phyloP scores from a whole-genome alignment of 2,888 invertebrate genomes.

The Orgyia antiqua region DNA sequence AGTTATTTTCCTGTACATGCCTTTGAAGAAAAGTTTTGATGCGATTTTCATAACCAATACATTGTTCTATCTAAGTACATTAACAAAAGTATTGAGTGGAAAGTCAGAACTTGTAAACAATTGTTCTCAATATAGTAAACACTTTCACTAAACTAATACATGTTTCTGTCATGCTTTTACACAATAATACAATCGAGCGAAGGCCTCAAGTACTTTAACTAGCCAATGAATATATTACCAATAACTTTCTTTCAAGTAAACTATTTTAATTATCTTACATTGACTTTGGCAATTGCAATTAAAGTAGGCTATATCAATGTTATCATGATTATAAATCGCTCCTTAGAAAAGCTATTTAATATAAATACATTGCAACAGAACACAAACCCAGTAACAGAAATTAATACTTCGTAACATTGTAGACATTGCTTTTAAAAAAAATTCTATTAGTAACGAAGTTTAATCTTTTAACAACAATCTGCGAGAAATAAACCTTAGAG shows the following conservation, averaged over 20 bases:
- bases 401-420: no score
- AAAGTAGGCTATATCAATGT: constrained; percentile 5
- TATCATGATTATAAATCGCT: constrained; percentile 4
- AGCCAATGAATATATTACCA: constrained; percentile 22
- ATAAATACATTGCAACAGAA: background rate
- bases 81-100: constrained; percentile 14
- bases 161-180: constrained; percentile 13
- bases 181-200: constrained; percentile 21
- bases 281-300: constrained; percentile 4
- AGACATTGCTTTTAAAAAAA: no score
- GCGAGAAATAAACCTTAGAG: no score
- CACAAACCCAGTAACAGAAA: no score
- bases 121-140: constrained; percentile 25
- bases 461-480: no score
- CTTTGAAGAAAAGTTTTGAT: no score
- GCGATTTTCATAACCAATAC: no score
- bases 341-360: background rate
- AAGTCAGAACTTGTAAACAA: constrained; percentile 15
- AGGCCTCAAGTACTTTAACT: constrained; percentile 20
- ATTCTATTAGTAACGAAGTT: no score
- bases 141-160: constrained; percentile 33
- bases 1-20: no score
- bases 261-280: constrained; percentile 5
- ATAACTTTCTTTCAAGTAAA: constrained; percentile 18
- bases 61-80: no score